Base-by-base conservation (phyloP, 2,888 invertebrate species). In the Barypeithes pellucidus region DNA sequence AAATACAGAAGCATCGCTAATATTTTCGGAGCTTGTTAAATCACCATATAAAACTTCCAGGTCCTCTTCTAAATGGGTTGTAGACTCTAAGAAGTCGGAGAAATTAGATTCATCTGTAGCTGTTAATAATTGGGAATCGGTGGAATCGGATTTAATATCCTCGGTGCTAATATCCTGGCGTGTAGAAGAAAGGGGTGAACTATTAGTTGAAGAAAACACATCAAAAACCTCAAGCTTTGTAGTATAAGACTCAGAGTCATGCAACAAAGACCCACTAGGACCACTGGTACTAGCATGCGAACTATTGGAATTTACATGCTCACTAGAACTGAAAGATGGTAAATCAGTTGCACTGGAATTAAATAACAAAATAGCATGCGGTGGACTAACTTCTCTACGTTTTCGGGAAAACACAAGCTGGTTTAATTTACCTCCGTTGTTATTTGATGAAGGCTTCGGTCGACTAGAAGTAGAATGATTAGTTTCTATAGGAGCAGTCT, bases 381-480 rank as follows among this genome's bases (percentile, higher is more conserved):
- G 79, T 79, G 77, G 76, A 78, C 79, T 82, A 78, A 84, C 89
- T 86, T 90, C 90, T 89, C 91, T 93, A 92, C 91, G 94, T 86
- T 88, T 91, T 87, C 90, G 92, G 81, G 84, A 88, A 86, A 87
- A 90, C 84, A 79, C 86, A 85, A 75, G 87, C 61, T 81, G 79
- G 80, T 80, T 79, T 83, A 50, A 82, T 82, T 86, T 89, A 89
- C 89, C 89, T 89, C 89, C 89, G 70, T 75, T 72, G 69, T 75
- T 72, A 57, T 76, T 89, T 82, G 89, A 88, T 82, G 91, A 91
- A 3, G 62, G 57, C 84, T 91, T 90, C 79, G 90, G 89, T 84
- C 89, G 87, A 82, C 88, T 90, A 80, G 91, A 88, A 79, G 93
- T 87, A 80, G 94, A 92, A 83, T 92, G 91, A 87, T 94, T 92